Percentiles rank a stretch among this genome's conserved stretches.
phyloP scores from a whole-genome alignment of 2,113 vertebrate genomes.

The Noturus placidus region DNA sequence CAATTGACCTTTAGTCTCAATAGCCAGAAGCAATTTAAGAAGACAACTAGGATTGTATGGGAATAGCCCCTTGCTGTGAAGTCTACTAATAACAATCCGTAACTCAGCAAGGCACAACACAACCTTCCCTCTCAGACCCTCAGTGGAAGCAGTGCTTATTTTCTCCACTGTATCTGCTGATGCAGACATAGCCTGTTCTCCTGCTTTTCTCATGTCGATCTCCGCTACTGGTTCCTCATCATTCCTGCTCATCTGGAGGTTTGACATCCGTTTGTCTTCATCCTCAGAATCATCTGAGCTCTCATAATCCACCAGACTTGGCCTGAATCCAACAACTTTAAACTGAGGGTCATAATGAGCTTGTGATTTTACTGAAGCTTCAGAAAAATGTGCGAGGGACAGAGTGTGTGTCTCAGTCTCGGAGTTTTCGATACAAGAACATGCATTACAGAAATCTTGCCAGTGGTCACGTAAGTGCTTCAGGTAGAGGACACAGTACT shows the following conservation, averaged over 20 bases:
- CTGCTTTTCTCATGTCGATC: background rate
- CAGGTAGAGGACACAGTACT: conserved; percentile 89
- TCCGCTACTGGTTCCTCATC: conserved; percentile 23
- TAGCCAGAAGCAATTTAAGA: conserved; percentile 75
- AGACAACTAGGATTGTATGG: conserved; percentile 88
- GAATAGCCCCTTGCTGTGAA: conserved; percentile 84
- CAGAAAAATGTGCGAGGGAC: background rate
- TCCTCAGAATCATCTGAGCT: conserved; percentile 83
- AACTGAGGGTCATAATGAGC: background rate
- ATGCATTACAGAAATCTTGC: conserved; percentile 71
- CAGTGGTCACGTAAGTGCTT: conserved; percentile 80
- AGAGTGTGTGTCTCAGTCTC: background rate
- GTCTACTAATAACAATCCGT: conserved; percentile 72
- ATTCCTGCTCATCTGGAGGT: conserved; percentile 41
- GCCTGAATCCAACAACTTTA: background rate
- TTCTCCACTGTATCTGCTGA: background rate
- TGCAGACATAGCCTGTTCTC: background rate
- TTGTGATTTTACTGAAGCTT: background rate
- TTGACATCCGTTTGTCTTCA: conserved; percentile 54
- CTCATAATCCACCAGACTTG: conserved; percentile 81
- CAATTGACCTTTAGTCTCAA: conserved; percentile 54
- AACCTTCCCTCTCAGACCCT: conserved; percentile 52
- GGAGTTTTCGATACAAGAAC: conserved; percentile 59
- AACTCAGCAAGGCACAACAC: conserved; percentile 77
- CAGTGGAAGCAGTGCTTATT: background rate